Evolutionary conservation across 2,888 invertebrate genomes (phyloP), one percentile per base, ranked within the genome.

Genomic region (Limenitis camilla): DNA sequence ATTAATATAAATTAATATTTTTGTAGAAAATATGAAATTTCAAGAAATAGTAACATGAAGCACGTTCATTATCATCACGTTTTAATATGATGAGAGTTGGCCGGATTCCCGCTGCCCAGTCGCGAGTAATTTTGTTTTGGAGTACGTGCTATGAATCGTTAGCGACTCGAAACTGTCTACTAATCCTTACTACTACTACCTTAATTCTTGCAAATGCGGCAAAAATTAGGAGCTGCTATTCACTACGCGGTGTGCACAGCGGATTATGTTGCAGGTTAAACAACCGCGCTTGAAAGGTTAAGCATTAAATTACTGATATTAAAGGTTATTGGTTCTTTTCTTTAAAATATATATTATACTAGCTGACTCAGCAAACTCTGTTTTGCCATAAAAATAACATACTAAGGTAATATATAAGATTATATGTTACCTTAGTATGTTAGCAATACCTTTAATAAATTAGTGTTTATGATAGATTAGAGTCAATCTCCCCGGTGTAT

Each of bases 1-100:
- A 19, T 35, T 9, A 31, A 39, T 40, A 10, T 19, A 31, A 46
- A 8, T 36, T 36, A 36, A 43, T 40, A 44, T 49, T 40, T 38
- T 40, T 39, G 42, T 65, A 52, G 55, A 43, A 47, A 47, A 49
- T 57, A 60, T 61, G 44, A 49, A 54, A 49, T 67, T 65, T 57
- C 60, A 50, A 64, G 71, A 72, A 69, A 69, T 67, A 61, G 67
- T 67, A 74, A 72, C 68, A 70, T 69, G 70, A 63, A 68, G 60
- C 60, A 68, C 69, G 69, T 78, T 83, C 75, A 81, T 83, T 81
- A 84, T 80, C 72, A 78, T 77, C 71, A 71, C 73, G 72, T 69
- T 71, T 73, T 81, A 78, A 81, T 81, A 81, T 81, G 81, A 84
- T 76, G 78, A 72, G 74, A 78, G 77, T 82, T 85, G 83, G 85